phyloP scores from a whole-genome alignment of 2,797 vertebrate genomes.

The Capromys pilorides region DNA sequence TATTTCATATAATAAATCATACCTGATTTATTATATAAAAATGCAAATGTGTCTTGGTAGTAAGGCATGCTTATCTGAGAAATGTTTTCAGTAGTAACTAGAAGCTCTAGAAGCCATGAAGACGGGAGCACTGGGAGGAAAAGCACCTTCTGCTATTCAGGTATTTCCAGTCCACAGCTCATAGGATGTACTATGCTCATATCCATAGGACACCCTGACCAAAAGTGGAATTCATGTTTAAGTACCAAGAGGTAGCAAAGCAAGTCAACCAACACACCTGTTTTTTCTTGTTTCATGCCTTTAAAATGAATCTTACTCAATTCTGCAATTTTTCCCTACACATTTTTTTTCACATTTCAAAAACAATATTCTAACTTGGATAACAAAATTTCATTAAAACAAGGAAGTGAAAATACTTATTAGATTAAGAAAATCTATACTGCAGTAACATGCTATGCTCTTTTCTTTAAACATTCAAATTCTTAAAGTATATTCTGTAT shows the following conservation, averaged over 20 bases:
- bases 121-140: not conserved
- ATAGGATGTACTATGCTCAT: not conserved
- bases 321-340: not conserved
- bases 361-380: not conserved
- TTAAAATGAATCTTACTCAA: not conserved
- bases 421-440: not conserved
- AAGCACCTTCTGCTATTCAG: not conserved
- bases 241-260: not conserved
- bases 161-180: not conserved
- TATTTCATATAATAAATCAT: too few relatives aligned
- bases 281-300: not conserved
- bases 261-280: not conserved
- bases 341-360: constrained; percentile 3
- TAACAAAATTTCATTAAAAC: not conserved
- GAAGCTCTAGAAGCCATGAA: not conserved
- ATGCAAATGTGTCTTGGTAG: not conserved
- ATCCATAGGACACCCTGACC: not conserved
- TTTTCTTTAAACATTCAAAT: not conserved
- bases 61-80: not conserved
- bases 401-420: not conserved
- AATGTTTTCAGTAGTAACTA: not conserved
- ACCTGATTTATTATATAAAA: not conserved
- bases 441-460: not conserved
- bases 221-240: not conserved
- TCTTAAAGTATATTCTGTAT: not conserved